Percentiles rank a stretch among this genome's conserved stretches.
Evolutionary conservation across 1,140 invertebrate species (phyloP).

Genomic region (Ptiloglossa arizonensis): DNA sequence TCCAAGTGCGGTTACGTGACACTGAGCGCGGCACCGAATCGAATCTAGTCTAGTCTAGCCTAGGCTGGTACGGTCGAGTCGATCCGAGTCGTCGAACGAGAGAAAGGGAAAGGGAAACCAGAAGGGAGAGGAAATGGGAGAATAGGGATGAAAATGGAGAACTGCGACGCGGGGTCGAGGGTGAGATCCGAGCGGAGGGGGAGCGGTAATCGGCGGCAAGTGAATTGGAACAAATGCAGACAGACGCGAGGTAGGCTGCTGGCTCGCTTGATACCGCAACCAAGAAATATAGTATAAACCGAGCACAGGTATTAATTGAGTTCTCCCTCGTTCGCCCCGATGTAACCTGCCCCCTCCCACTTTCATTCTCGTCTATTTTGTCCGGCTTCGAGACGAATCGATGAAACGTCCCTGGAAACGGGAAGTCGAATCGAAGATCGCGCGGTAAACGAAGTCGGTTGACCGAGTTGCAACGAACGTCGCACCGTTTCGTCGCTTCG

Average conservation of each 20-base stretch:
- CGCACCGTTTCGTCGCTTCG: no score
- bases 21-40: slow-evolving; percentile 55
- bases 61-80: slow-evolving; percentile 26
- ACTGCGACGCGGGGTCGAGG: slow-evolving; percentile 54
- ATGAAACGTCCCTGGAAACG: slow-evolving; percentile 48
- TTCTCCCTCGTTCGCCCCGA: slow-evolving; percentile 52
- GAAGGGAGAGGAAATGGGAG: slow-evolving; percentile 57
- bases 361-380: slow-evolving; percentile 39
- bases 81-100: slow-evolving; percentile 6
- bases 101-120: slow-evolving; percentile 9
- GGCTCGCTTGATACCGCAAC: slow-evolving; percentile 61
- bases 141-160: slow-evolving; percentile 69
- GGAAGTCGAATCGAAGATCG: background rate
- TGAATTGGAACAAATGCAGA: slow-evolving; percentile 77
- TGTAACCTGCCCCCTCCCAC: slow-evolving; percentile 11
- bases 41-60: slow-evolving; percentile 26
- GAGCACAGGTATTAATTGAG: slow-evolving; percentile 67
- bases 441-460: background rate
- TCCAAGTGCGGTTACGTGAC: slow-evolving; percentile 68
- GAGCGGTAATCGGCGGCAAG: slow-evolving; percentile 73
- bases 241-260: slow-evolving; percentile 70
- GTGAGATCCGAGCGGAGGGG: slow-evolving; percentile 43
- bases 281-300: slow-evolving; percentile 68
- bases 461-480: no score
- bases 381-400: slow-evolving; percentile 59